Evolutionary conservation across 1,140 invertebrate species (phyloP).

Genomic region (Bilobella aurantiaca): DNA sequence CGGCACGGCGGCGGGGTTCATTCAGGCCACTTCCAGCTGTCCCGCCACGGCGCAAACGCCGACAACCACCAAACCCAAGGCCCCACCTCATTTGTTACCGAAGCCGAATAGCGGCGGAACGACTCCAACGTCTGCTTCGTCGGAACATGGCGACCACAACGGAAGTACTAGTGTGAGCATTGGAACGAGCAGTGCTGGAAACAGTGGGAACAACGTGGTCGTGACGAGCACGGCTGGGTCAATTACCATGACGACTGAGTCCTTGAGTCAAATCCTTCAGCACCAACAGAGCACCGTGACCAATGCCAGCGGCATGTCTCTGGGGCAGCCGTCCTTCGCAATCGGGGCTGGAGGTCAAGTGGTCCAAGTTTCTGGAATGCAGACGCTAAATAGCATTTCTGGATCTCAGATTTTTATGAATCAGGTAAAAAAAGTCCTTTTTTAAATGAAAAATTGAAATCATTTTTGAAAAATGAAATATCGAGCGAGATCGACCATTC

Average conservation of each 20-base stretch:
- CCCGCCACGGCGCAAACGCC: background rate
- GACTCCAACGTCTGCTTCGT: background rate
- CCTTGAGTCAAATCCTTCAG: constrained; percentile 20
- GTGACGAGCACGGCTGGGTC: constrained; percentile 1
- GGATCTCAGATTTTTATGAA: constrained; percentile 30
- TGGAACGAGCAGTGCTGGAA: background rate
- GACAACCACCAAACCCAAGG: constrained; percentile 16
- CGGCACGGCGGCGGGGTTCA: constrained; percentile 21
- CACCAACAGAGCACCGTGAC: constrained; percentile 18
- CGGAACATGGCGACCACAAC: background rate
- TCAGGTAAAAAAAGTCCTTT: constrained; percentile 22
- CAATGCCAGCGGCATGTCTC: background rate
- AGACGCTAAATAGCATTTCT: constrained; percentile 13
- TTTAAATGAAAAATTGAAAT: background rate
- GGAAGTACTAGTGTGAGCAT: background rate
- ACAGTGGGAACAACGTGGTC: background rate
- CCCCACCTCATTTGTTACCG: constrained; percentile 30
- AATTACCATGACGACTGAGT: background rate
- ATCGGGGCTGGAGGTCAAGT: constrained; percentile 23
- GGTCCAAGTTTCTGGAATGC: constrained; percentile 23
- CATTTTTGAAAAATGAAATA: background rate
- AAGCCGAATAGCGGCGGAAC: constrained; percentile 19
- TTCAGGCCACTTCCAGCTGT: background rate
- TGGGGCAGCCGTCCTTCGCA: constrained; percentile 12
- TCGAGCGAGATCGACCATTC: too few relatives aligned